phyloP scores from a whole-genome alignment of 2,113 vertebrate genomes.

The Rattus norvegicus region GRCr8 NC_086020.1:129250001-129250500 shows the following conservation, averaged over 20 bases:
- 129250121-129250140: not conserved
- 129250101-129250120: not conserved
- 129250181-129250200: not conserved
- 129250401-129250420: too few species aligned
- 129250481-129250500: not conserved
- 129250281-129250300: rapidly evolving
- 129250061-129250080: not conserved
- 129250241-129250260: not conserved
- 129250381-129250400: not conserved
- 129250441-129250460: not conserved
- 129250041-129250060: not conserved
- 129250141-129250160: not conserved
- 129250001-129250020: not conserved
- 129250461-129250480: not conserved
- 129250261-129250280: not conserved
- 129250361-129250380: not conserved
- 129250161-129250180: not conserved
- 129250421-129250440: not conserved
- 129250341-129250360: not conserved
- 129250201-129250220: not conserved
- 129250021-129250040: not conserved
- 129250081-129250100: not conserved
- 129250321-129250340: too few species aligned
- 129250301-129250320: not conserved
- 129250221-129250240: not conserved